Evolutionary conservation across 2,113 vertebrate genomes (phyloP).

Genomic region (Clarias batrachus): DNA sequence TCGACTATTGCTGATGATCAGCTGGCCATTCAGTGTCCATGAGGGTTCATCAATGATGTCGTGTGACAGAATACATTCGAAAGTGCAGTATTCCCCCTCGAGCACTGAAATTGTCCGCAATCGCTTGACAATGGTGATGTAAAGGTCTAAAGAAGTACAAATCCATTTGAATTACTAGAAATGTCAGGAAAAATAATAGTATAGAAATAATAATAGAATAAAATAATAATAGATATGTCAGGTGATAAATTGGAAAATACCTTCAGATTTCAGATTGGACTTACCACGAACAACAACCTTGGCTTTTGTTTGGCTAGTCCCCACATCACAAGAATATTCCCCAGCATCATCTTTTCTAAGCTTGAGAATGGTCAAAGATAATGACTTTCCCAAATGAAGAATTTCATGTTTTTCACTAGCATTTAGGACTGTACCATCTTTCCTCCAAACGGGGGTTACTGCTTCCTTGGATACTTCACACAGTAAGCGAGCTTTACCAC

Average conservation of each 20-base stretch:
- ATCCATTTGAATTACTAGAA: not conserved
- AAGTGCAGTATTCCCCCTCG: slow-evolving; percentile 84
- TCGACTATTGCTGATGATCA: slow-evolving; percentile 68
- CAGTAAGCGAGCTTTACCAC: slow-evolving; percentile 75
- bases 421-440: slow-evolving; percentile 75
- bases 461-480: slow-evolving; percentile 86
- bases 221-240: too few species aligned
- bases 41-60: slow-evolving; percentile 72
- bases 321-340: slow-evolving; percentile 84
- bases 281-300: slow-evolving; percentile 84
- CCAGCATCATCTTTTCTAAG: slow-evolving; percentile 83
- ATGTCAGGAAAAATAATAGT: too few species aligned
- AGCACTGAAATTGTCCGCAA: slow-evolving; percentile 80
- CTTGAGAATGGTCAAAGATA: slow-evolving; percentile 77
- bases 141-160: slow-evolving; percentile 74
- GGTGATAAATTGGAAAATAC: not conserved
- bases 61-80: slow-evolving; percentile 89
- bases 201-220: too few species aligned
- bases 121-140: slow-evolving; percentile 84
- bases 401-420: slow-evolving; percentile 81
- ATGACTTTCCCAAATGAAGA: slow-evolving; percentile 74
- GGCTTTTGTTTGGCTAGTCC: slow-evolving; percentile 82
- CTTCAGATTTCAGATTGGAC: slow-evolving; percentile 43
- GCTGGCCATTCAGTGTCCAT: slow-evolving; percentile 80
- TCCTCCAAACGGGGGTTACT: slow-evolving; percentile 83